Evolutionary conservation across 2,888 invertebrate genomes (phyloP), one percentile per base, ranked within the genome.

Genomic region (Dolomedes plantarius): DNA sequence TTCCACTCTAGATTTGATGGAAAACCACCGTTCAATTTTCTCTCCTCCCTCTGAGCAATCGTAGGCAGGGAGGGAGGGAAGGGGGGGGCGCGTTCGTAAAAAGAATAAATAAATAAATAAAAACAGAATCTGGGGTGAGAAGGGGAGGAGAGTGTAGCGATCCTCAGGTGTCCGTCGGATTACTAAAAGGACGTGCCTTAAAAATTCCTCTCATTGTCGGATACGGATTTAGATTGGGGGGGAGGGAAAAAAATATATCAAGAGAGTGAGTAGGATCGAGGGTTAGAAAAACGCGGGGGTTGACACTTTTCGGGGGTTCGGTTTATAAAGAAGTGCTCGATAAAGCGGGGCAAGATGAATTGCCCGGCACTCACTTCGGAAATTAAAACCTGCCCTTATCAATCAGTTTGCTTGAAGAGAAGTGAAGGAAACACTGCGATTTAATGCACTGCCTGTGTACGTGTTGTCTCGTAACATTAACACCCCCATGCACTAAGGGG

Each of bases 361-460:
- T 11, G 79, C 74, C 19, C 36, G 46, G 41, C 69, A 73, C 78
- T 74, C 85, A 79, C 85, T 86, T 86, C 73, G 85, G 85, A 86
- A 86, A 86, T 86, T 86, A 86, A 86, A 86, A 86, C 74, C 79
- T 79, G 69, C 73, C 72, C 85, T 86, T 86, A 86, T 86, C 85
- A 86, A 86, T 86, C 85, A 86, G 85, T 41, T 69, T 41, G 62
- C 78, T 79, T 79, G 65, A 79, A 32, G 85, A 32, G 73, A 62
- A 41, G 67, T 36, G 75, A 76, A 50, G 72, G 83, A 32, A 73
- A 77, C 77, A 73, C 46, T 29, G 79, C 74, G 68, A 78, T 79
- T 86, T 86, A 86, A 86, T 86, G 85, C 78, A 86, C 62, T 86
- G 82, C 31, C 71, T 67, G 39, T 82, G 82, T 82, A 75, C 69